A percentile compares a stretch with the other conserved stretches of the same genome.
phyloP scores from a whole-genome alignment of 2,797 vertebrate genomes.

The Masticophis lateralis region DNA sequence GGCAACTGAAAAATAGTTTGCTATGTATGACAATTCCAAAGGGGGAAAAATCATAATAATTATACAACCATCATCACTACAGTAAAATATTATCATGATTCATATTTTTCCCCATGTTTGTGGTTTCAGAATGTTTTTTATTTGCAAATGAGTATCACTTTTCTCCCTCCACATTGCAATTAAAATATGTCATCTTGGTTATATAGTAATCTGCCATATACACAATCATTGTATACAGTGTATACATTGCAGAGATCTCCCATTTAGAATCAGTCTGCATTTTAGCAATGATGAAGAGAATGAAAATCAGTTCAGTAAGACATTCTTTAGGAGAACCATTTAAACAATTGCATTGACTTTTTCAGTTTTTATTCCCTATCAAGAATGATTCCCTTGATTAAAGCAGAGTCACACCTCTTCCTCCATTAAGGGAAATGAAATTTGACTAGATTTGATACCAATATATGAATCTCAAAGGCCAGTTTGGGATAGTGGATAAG shows the following conservation, averaged over 20 bases:
- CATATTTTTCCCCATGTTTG: not conserved
- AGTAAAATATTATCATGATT: slow-evolving; percentile 3
- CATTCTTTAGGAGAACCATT: not conserved
- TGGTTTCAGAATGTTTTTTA: not conserved
- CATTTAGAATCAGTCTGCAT: not conserved
- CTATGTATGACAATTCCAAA: not conserved
- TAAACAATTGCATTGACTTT: not conserved
- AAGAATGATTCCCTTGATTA: not conserved
- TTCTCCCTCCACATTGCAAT: not conserved
- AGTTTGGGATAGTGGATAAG: not conserved
- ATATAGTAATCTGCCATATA: not conserved
- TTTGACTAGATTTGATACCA: not conserved
- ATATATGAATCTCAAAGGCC: not conserved
- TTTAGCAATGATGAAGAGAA: not conserved
- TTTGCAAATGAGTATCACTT: not conserved
- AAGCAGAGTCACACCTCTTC: not conserved
- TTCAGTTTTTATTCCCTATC: not conserved
- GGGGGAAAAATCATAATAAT: not conserved
- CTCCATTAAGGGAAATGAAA: not conserved
- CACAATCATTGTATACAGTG: not conserved
- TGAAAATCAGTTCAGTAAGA: not conserved
- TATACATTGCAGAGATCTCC: not conserved
- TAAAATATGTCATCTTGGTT: not conserved
- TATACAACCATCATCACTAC: not conserved
- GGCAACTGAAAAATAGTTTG: slow-evolving; percentile 5